These are phyloP conservation scores for Platanista minor DNA, from an alignment of 2,113 vertebrate species.

Conservation along the genomic window DNA sequence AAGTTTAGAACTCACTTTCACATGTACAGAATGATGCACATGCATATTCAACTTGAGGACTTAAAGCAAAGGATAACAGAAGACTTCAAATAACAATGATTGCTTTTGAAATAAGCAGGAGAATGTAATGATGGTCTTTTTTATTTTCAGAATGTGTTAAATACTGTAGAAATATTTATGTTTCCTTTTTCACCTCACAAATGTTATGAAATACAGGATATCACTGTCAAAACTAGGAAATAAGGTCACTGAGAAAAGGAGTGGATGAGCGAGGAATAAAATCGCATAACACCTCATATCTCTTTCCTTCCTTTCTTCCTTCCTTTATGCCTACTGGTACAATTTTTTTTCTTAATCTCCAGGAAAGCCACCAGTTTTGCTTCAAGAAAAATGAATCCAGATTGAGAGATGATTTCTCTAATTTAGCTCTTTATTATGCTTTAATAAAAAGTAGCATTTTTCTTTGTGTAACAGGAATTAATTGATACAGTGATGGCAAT, in stretches of 20 bases:
- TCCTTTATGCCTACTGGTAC: not conserved
- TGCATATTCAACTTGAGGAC: not conserved
- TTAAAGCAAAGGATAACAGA: not conserved
- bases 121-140: not conserved
- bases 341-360: not conserved
- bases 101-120: not conserved
- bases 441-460: conserved; percentile 27
- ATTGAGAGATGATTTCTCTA: not conserved
- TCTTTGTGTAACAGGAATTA: not conserved
- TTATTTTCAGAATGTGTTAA: not conserved
- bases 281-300: not conserved
- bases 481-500: not conserved
- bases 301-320: not conserved
- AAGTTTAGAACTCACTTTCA: not conserved
- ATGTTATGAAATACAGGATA: not conserved
- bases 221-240: not conserved
- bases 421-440: not conserved
- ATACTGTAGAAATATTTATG: not conserved
- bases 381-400: not conserved
- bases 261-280: not conserved
- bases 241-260: not conserved
- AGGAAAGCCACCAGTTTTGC: not conserved
- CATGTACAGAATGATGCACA: not conserved
- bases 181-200: not conserved
- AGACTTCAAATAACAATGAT: not conserved